Base-by-base conservation (phyloP, 2,113 vertebrate genomes). In the Centropus bengalensis region DNA sequence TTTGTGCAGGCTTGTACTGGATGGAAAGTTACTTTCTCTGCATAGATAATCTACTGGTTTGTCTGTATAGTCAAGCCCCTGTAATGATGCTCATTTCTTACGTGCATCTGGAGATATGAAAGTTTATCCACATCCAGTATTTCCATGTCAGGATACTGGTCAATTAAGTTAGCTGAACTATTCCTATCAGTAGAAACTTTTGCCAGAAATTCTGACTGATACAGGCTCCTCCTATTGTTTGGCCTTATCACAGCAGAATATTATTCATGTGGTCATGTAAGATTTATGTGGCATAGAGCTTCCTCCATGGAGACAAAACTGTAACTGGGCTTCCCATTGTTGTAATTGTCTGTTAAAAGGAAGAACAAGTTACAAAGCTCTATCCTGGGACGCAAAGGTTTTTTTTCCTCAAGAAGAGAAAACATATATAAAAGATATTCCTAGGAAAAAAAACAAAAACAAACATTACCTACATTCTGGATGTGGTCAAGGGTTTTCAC, bases 191-290 rank as follows among this genome's bases (percentile, higher is more conserved):
- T 19, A 93, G n/a, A 33, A 76, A 20, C 4, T 83, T 55, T 67
- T 85, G 23, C 54, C 51, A 45, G 15, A 76, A 26, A 66, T 91
- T 88, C 86, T 81, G 51, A n/a, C 16, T 47, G 42, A 67, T 32
- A 63, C 13, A 10, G 1, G 6, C 13, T 83, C 9, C 32, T 92
- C 24, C 51, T 70, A 5, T 30, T 60, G 5, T 26, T 66, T 42
- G 14, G 6, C 82, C 54, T 91, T 94, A 44, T 56, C 73, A 49
- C 67, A 81, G 38, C 15, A 59, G 55, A 67, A 10, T 32, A 55
- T 69, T 36, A n/a, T 24, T 8, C 14, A 58, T 38, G 45, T 2
- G 2, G 6, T 58, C 1, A 0, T 26, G 8, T 45, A 58, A 83
- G 32, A 7, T 10, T 90, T 77, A 23, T n/a, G 33, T 55, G 10